These are phyloP conservation scores for Phrynosoma blainvillii DNA, from an alignment of 2,113 vertebrate species.

Conservation along the genomic window DNA sequence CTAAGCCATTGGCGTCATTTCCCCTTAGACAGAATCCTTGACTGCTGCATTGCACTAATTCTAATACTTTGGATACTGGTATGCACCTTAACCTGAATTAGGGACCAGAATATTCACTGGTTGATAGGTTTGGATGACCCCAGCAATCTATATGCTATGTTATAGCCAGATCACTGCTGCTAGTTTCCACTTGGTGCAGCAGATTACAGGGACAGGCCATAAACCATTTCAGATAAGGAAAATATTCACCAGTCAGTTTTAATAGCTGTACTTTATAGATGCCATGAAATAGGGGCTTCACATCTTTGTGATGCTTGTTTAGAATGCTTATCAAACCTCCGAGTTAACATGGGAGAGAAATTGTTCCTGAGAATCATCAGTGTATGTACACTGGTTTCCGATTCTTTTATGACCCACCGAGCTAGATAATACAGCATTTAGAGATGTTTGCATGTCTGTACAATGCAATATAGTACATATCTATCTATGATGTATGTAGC, in stretches of 20 bases:
- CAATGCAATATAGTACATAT: no score
- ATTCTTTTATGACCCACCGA: not conserved
- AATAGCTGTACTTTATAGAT: not conserved
- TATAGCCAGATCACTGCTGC: not conserved
- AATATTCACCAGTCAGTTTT: not conserved
- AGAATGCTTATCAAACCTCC: not conserved
- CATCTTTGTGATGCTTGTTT: not conserved
- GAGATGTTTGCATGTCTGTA: not conserved
- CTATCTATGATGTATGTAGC: not conserved
- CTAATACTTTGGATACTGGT: not conserved
- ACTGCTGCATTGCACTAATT: no score
- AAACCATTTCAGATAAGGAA: slow-evolving; percentile 2
- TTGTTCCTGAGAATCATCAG: not conserved
- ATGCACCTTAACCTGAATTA: not conserved
- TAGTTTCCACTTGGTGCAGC: not conserved
- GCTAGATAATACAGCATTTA: not conserved
- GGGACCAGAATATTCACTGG: not conserved
- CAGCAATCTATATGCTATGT: not conserved
- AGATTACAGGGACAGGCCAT: not conserved
- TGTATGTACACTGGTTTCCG: not conserved
- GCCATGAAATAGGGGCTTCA: accelerated
- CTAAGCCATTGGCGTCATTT: no score
- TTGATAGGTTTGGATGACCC: not conserved
- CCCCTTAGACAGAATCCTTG: no score
- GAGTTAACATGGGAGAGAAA: not conserved